Base-by-base conservation (phyloP, 1,140 invertebrate genomes). In the Cryptotermes secundus region DNA sequence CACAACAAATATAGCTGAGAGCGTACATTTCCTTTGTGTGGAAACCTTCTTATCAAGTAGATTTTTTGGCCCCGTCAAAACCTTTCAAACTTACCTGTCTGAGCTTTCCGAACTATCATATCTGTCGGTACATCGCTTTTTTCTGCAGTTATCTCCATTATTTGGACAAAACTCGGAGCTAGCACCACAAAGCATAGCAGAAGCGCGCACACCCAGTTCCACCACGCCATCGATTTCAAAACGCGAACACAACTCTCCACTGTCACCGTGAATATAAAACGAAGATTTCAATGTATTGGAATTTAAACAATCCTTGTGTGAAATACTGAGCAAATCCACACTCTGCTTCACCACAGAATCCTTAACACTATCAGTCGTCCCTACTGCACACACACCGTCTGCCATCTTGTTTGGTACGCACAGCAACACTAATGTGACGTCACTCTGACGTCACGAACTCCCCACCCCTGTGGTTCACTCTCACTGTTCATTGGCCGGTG, bases 61-160 rank as follows among this genome's bases (percentile, higher is more conserved):
- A 36, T 2, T 81, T 35, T 14, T 10, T 14, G 31, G 9, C 2
- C 31, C 7, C 49, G 53, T 16, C 31, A 31, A 82, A 82, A 82
- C 81, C 38, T n/a, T n/a, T 35, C 38, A 53, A 38, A 26, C 83
- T 80, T 90, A 96, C 95, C 95, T 96, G 94, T 96, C 95, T 90
- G 95, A 96, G 89, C 95, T 96, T 91, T 96, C 95, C 87, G 95
- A 96, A 89, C 95, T 96, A 92, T 96, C 95, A 92, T 96, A 96
- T 92, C 95, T 92, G 93, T 96, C 95, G 88, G 94, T 92, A 90
- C 95, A 96, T 90, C 95, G 92, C 90, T 95, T 96, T 92, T 96
- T 96, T 89, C 94, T 93, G 88, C 92, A 94, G 86, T 86, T 87
- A 80, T 87, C 87, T 79, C 38, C 84, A 81, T 72, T 38, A 38